A percentile compares a stretch with the other conserved stretches of the same genome.
These are phyloP conservation scores for Lycia hirtaria DNA, from an alignment of 2,888 invertebrate genomes.

Conservation along the genomic window DNA sequence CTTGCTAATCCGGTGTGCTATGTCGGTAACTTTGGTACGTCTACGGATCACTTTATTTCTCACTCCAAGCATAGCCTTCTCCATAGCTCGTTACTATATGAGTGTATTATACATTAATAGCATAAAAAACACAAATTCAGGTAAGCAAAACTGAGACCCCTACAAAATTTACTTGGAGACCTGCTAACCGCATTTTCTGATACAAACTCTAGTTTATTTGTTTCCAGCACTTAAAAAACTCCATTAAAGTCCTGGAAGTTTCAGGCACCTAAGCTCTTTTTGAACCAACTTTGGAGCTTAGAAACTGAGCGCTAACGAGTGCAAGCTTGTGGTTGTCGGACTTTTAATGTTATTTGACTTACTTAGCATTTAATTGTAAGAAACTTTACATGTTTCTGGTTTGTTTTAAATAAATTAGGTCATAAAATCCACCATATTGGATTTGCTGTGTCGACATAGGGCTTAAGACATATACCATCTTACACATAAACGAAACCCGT, in stretches of 20 bases:
- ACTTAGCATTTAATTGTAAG: slow-evolving; percentile 12
- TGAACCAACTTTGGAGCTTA: slow-evolving; percentile 17
- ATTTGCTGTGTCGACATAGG: too few relatives aligned
- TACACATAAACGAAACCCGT: too few relatives aligned
- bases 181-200: slow-evolving; percentile 31
- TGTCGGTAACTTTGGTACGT: too few relatives aligned
- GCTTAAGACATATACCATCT: too few relatives aligned
- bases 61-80: too few relatives aligned
- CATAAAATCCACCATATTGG: too few relatives aligned
- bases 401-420: background rate
- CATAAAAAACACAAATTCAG: too few relatives aligned
- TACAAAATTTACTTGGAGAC: background rate
- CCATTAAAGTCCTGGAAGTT: slow-evolving; percentile 42
- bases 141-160: background rate
- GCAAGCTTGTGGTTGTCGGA: slow-evolving; percentile 6
- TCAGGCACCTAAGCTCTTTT: slow-evolving; percentile 34
- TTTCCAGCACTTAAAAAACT: slow-evolving; percentile 39
- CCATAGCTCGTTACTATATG: too few relatives aligned
- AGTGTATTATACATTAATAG: too few relatives aligned
- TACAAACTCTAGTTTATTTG: slow-evolving; percentile 22
- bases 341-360: slow-evolving; percentile 23
- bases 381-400: slow-evolving; percentile 4
- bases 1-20: too few relatives aligned
- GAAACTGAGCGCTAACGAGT: slow-evolving; percentile 21
- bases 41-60: too few relatives aligned